These are phyloP conservation scores for Anguilla anguilla DNA, from an alignment of 2,797 vertebrate genomes.

Conservation along the genomic window DNA sequence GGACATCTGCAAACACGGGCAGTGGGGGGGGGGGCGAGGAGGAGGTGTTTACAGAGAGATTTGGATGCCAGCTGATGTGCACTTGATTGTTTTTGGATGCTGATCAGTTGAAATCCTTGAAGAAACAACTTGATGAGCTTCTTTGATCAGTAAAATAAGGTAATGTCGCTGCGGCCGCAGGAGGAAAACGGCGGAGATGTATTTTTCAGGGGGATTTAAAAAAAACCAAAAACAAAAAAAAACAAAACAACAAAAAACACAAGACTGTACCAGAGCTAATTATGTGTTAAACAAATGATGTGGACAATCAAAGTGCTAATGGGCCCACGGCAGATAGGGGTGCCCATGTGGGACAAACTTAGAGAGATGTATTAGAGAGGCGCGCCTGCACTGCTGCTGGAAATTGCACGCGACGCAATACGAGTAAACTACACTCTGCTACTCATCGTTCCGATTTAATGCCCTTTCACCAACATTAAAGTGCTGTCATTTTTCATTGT, in stretches of 20 bases:
- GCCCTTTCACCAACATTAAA: slow-evolving; percentile 41
- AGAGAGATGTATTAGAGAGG: slow-evolving; percentile 70
- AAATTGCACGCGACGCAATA: slow-evolving; percentile 45
- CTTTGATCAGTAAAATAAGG: slow-evolving; percentile 25
- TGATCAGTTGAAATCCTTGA: slow-evolving; percentile 22
- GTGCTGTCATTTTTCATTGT: slow-evolving; percentile 40
- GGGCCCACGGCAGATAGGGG: slow-evolving; percentile 62
- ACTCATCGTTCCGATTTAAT: slow-evolving; percentile 33
- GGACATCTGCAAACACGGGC: neutral
- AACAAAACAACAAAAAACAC: neutral
- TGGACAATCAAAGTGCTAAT: slow-evolving; percentile 26
- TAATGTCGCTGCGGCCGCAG: neutral
- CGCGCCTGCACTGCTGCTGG: slow-evolving; percentile 69
- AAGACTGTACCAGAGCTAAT: slow-evolving; percentile 18
- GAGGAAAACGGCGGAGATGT: neutral
- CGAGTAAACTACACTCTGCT: slow-evolving; percentile 20
- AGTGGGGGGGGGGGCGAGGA: neutral
- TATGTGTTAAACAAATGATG: slow-evolving; percentile 32
- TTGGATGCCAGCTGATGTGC: neutral
- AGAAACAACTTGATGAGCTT: slow-evolving; percentile 22
- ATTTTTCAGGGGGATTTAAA: neutral
- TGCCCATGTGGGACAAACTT: slow-evolving; percentile 73
- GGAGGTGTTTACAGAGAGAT: slow-evolving; percentile 16
- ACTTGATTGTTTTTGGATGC: neutral
- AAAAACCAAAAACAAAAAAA: neutral